These are phyloP conservation scores for Drosophila hamatofila DNA, from an alignment of 2,888 invertebrate genomes.

Conservation along the genomic window DNA sequence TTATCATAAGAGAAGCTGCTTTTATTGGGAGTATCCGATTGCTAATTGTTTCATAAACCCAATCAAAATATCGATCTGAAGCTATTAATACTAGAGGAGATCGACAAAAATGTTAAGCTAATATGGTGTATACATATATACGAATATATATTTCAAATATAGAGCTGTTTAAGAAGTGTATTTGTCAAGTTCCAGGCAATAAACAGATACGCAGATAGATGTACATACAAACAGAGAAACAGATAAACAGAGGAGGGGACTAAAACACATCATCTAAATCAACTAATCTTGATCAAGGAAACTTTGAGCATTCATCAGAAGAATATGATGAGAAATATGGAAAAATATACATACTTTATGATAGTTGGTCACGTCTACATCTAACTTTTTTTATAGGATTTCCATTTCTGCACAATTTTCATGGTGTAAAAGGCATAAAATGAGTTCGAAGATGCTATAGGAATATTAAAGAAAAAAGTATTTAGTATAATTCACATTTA, in stretches of 20 bases:
- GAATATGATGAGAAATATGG: neutral
- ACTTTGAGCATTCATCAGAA: neutral
- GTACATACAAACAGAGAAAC: too few species aligned
- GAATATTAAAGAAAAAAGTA: neutral
- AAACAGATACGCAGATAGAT: too few species aligned
- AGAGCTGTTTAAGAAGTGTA: too few species aligned
- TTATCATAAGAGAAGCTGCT: neutral
- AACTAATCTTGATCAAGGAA: neutral
- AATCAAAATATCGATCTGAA: too few species aligned
- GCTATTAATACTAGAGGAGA: too few species aligned
- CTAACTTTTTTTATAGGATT: neutral
- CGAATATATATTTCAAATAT: too few species aligned
- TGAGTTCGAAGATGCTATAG: neutral
- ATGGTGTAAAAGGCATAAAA: neutral
- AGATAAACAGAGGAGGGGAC: neutral
- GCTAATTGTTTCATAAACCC: too few species aligned
- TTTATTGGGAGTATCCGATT: too few species aligned
- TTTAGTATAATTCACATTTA: neutral
- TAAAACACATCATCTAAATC: neutral
- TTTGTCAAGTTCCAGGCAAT: too few species aligned
- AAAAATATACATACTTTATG: too few species aligned
- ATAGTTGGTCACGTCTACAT: neutral
- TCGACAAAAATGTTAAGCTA: too few species aligned
- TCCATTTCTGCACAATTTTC: neutral
- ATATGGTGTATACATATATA: too few species aligned